phyloP scores from a whole-genome alignment of 1,140 invertebrate species.

The Steinernema feltiae region DNA sequence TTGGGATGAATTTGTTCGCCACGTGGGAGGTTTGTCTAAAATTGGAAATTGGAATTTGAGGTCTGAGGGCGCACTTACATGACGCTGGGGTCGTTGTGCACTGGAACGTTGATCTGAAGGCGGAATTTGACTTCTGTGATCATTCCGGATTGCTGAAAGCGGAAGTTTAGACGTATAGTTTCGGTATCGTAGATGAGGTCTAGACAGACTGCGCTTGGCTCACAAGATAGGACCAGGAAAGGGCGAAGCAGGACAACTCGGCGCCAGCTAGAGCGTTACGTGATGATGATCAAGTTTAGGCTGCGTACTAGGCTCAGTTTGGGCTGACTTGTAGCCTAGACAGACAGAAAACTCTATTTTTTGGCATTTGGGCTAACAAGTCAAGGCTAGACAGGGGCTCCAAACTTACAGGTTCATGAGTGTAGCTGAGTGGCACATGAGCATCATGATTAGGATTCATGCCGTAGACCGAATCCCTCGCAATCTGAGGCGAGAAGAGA shows the following conservation, averaged over 20 bases:
- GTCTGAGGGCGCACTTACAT: constrained; percentile 27
- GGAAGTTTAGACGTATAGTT: background rate
- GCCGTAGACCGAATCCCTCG: constrained; percentile 18
- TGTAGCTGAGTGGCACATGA: constrained; percentile 28
- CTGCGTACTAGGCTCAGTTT: too few species aligned
- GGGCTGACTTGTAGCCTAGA: too few species aligned
- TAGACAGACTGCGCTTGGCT: too few species aligned
- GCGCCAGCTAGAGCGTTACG: too few species aligned
- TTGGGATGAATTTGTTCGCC: background rate
- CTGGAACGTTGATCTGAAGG: constrained; percentile 29
- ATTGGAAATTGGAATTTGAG: background rate
- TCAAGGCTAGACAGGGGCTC: too few species aligned
- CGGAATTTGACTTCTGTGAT: constrained; percentile 23
- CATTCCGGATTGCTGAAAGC: constrained; percentile 30
- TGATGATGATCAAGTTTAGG: too few species aligned
- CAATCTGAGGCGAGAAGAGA: constrained; percentile 24
- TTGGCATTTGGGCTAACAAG: too few species aligned
- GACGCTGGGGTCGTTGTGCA: constrained; percentile 5
- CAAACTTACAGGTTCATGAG: constrained; percentile 31
- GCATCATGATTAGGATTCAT: constrained; percentile 19
- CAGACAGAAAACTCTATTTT: too few species aligned
- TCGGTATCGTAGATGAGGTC: background rate
- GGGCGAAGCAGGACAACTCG: too few species aligned
- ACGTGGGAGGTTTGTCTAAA: background rate
- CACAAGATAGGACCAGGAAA: too few species aligned